Evolutionary conservation across 2,888 invertebrate species (phyloP), one percentile per base, ranked within the genome.

Genomic region (Polymixis flavicincta): DNA sequence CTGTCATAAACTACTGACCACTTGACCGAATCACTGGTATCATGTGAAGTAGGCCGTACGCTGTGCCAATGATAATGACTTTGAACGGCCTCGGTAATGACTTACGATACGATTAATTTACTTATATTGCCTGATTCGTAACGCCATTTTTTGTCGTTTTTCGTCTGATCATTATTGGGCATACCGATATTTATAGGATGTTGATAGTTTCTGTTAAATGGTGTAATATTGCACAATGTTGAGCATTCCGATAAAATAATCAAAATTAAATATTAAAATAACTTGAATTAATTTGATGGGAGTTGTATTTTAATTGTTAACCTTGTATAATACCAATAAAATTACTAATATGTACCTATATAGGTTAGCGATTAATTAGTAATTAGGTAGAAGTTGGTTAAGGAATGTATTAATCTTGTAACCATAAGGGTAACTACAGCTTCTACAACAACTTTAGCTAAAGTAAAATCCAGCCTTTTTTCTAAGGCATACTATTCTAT

Each of bases 41-140:
- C 55, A 67, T 73, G 71, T 82, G 74, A 83, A 83, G 71, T 52
- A 48, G 71, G 72, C 68, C 73, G 67, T 37, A 82, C 71, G 73
- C 55, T 48, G 60, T 28, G 59, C 28, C 60, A 66, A 70, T 83
- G 85, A 67, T 90, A 90, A 69, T 90, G 93, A 92, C 91, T 87
- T 92, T 93, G 91, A 89, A 86, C 89, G 90, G 73, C 91, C 91
- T 87, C 74, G 90, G 84, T 78, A 85, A 77, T 83, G 79, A 83
- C 79, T 85, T 81, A 82, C 66, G 71, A 78, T 71, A 77, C 68
- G 59, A 77, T 85, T 89, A 78, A 79, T 79, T 85, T 71, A 76
- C 63, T 76, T 81, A 73, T 69, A 76, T 71, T 67, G 61, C 66
- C 65, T 68, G 72, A 84, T 89, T 84, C 57, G 83, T 70, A 70